Evolutionary conservation across 2,888 invertebrate genomes (phyloP).

Genomic region (Gortyna flavago): DNA sequence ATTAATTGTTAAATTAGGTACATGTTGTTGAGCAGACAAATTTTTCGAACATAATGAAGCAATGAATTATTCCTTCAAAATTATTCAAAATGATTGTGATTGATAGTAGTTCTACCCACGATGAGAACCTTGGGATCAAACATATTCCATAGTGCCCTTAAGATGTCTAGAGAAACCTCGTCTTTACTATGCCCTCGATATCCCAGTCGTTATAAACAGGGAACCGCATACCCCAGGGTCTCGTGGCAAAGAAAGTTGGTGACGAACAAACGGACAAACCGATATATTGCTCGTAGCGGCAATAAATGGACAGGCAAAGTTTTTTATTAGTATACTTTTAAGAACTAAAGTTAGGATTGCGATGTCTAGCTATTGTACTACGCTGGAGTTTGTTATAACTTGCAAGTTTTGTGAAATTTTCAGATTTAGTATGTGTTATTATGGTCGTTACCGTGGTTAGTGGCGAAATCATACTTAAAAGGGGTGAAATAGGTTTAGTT

Average conservation of each 20-base stretch:
- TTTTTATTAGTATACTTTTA: conserved; percentile 75
- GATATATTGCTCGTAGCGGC: conserved; percentile 69
- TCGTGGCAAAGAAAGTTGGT: conserved; percentile 52
- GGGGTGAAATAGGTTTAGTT: neutral
- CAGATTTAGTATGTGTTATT: conserved; percentile 41
- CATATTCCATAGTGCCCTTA: neutral
- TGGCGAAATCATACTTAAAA: neutral
- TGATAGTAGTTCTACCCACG: too few species aligned
- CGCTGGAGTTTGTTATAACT: conserved; percentile 48
- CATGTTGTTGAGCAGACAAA: too few species aligned
- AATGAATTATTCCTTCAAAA: too few species aligned
- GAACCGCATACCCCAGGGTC: conserved; percentile 54
- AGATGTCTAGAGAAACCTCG: neutral
- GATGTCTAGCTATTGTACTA: conserved; percentile 60
- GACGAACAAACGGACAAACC: conserved; percentile 63
- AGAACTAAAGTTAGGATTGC: conserved; percentile 62
- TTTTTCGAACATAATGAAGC: too few species aligned
- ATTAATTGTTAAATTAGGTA: too few species aligned
- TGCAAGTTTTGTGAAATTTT: conserved; percentile 34
- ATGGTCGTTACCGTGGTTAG: neutral
- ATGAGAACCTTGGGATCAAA: too few species aligned
- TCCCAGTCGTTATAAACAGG: conserved; percentile 29
- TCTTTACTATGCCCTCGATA: conserved; percentile 24
- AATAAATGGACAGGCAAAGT: conserved; percentile 73
- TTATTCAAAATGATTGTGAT: too few species aligned